phyloP scores from a whole-genome alignment of 92 coral and sea anemone genomes.

The Plumapathes pennacea region DNA sequence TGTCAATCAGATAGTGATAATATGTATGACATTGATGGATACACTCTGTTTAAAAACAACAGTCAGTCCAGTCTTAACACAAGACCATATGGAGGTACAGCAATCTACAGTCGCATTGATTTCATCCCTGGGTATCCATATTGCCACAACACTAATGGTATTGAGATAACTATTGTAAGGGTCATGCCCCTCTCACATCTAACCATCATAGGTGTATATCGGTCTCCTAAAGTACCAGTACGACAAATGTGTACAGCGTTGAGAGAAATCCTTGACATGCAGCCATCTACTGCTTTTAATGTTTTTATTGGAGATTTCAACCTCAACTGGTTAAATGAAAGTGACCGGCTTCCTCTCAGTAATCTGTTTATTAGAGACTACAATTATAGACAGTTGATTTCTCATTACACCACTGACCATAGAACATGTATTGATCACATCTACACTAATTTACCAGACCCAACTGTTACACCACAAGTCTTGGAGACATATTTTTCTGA shows the following conservation, averaged over 20 bases:
- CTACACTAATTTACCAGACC: constrained; percentile 39
- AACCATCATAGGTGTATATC: constrained; percentile 17
- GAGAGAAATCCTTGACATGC: not conserved
- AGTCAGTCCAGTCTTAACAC: constrained; percentile 9
- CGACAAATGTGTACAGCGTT: constrained; percentile 19
- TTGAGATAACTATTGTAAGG: constrained; percentile 13
- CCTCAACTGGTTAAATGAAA: constrained; percentile 39
- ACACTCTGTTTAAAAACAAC: constrained; percentile 63
- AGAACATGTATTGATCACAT: constrained; percentile 50
- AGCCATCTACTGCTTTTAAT: constrained; percentile 11
- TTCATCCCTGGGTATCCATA: constrained; percentile 40
- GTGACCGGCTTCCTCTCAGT: constrained; percentile 24
- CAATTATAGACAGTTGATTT: constrained; percentile 36
- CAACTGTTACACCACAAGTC: constrained; percentile 20
- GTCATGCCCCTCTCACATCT: not conserved
- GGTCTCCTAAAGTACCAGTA: constrained; percentile 37
- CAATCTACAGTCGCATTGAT: constrained; percentile 42
- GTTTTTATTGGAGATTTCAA: constrained; percentile 44
- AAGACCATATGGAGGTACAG: constrained; percentile 48
- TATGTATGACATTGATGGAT: constrained; percentile 41
- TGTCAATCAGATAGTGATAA: constrained; percentile 24
- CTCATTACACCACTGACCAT: constrained; percentile 42
- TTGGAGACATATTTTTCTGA: constrained; percentile 46
- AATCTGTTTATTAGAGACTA: constrained; percentile 21
- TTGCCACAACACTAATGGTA: constrained; percentile 12